Base-by-base conservation (phyloP, 2,797 vertebrate genomes). In the Notamacropus eugenii region DNA sequence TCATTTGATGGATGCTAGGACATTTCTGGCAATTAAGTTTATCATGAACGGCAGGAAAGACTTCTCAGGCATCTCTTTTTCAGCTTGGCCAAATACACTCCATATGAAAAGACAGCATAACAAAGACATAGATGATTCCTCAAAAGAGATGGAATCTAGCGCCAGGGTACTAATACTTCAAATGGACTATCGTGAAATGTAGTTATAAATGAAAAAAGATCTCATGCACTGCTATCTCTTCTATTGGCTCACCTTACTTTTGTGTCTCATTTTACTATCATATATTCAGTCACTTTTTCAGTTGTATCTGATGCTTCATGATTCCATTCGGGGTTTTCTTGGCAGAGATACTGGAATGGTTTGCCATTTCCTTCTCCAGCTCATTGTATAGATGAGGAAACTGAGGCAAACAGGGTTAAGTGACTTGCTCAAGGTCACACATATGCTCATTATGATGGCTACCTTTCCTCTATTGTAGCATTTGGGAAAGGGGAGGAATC, bases 111-210 rank as follows among this genome's bases (percentile, higher is more conserved):
- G 27, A 34, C 0, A 4, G 29, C 14, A 10, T 40, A 74, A 87
- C 55, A 92, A 95, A 93, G 90, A 96, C 50, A 55, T 55, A 19
- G 52, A 52, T 13, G 29, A 94, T 46, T 93, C 31, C 82, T 96
- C 87, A 93, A 92, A 96, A 97, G 12, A 94, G 3, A 92, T 93
- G 91, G 34, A 97, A 94, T 97, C 56, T 93, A 55, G 91, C 58
- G 57, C 2, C 1, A 34, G 90, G 29, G 58, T 90, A 55, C 92
- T 94, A 93, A 94, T 58, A 57, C 90, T 58, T 95, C 95, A 91
- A 90, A 62, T n/a, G 40, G 31, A 46, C n/a, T n/a, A 54, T 55
- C 6, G 13, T 54, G 31, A 91, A 90, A 91, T 91, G 90, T 22
- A 5, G 19, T 55, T 54, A 62, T 96, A 91, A 74, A 93, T 16